Conservation (phyloP, 1,140 invertebrate species). For the Conopomorpha cramerella region DNA sequence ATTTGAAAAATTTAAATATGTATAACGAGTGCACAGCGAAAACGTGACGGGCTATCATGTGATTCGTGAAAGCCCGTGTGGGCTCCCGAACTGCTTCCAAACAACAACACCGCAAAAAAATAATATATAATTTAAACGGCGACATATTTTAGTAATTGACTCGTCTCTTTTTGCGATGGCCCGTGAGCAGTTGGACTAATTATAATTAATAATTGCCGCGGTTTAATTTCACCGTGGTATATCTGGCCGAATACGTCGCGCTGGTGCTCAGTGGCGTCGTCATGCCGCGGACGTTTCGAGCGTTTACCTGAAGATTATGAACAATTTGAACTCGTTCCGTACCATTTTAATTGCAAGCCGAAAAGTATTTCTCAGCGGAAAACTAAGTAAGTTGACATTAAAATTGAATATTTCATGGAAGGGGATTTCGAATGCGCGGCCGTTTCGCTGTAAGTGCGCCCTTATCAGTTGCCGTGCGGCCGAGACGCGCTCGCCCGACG, state of each 20-base stretch:
- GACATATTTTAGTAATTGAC: slow-evolving; percentile 52
- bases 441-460: too few species aligned
- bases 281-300: too few species aligned
- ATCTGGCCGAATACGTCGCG: too few species aligned
- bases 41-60: slow-evolving; percentile 53
- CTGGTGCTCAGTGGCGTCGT: too few species aligned
- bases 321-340: too few species aligned
- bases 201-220: slow-evolving; percentile 34
- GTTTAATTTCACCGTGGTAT: slow-evolving; percentile 18
- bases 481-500: too few species aligned
- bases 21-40: slow-evolving; percentile 49
- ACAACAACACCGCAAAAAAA: slow-evolving; percentile 32
- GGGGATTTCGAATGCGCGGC: too few species aligned
- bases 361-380: too few species aligned
- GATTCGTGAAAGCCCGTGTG: slow-evolving; percentile 49
- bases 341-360: too few species aligned
- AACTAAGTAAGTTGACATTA: too few species aligned
- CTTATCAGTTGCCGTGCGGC: too few species aligned
- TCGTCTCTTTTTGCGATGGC: slow-evolving; percentile 24
- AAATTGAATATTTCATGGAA: too few species aligned
- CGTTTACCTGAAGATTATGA: slow-evolving; percentile 34
- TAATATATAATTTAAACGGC: slow-evolving; percentile 37
- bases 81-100: slow-evolving; percentile 40
- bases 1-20: slow-evolving; percentile 57
- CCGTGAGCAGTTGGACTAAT: slow-evolving; percentile 28